Evolutionary conservation across 2,888 invertebrate species (phyloP).

Genomic region (Alloplasta piceator): DNA sequence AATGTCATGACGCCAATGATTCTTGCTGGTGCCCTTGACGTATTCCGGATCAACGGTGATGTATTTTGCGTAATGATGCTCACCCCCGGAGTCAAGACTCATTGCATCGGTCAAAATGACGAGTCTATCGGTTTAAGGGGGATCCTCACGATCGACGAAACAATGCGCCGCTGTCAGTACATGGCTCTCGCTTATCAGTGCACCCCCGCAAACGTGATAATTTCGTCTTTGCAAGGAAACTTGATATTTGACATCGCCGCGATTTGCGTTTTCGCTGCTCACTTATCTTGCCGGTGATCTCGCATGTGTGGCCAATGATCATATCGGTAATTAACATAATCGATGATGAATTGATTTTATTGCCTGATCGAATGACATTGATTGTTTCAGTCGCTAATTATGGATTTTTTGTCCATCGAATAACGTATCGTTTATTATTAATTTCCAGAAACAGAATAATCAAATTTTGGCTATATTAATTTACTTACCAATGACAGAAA

Average conservation of each 20-base stretch:
- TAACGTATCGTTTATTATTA: too few relatives aligned
- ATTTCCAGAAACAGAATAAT: too few relatives aligned
- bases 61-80: constrained; percentile 57
- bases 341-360: neutral
- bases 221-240: constrained; percentile 65
- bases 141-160: constrained; percentile 49
- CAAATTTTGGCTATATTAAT: neutral
- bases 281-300: constrained; percentile 36
- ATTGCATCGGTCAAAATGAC: constrained; percentile 55
- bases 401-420: too few relatives aligned
- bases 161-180: constrained; percentile 74
- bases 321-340: constrained; percentile 19
- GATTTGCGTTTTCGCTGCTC: constrained; percentile 1
- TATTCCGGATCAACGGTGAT: constrained; percentile 60
- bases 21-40: constrained; percentile 36
- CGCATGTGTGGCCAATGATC: constrained; percentile 19
- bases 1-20: constrained; percentile 48
- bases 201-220: constrained; percentile 69
- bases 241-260: constrained; percentile 68
- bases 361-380: neutral
- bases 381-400: too few relatives aligned
- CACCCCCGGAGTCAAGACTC: constrained; percentile 49
- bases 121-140: constrained; percentile 54
- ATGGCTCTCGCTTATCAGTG: constrained; percentile 69
- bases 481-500: constrained; percentile 39